Evolutionary conservation across 2,797 vertebrate genomes (phyloP).

Genomic region (Odontamblyopus rebecca): DNA sequence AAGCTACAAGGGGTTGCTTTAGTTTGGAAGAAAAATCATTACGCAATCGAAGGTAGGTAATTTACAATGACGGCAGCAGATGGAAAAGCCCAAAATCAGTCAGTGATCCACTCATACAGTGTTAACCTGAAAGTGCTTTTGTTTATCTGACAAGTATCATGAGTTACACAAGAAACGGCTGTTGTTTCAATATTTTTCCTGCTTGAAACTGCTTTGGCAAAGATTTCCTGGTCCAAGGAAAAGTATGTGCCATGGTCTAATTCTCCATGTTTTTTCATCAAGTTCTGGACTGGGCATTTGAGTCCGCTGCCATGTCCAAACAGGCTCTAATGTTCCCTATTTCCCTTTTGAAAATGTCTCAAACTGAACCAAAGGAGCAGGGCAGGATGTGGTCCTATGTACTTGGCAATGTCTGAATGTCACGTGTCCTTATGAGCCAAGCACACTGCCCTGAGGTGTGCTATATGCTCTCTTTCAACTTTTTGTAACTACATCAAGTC

Average conservation of each 20-base stretch:
- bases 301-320: slow-evolving; percentile 43
- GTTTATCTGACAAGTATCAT: slow-evolving; percentile 11
- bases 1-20: background rate
- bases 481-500: slow-evolving; percentile 38
- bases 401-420: slow-evolving; percentile 52
- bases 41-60: background rate
- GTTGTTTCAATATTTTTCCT: slow-evolving; percentile 11
- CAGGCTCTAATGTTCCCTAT: slow-evolving; percentile 35
- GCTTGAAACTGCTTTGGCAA: slow-evolving; percentile 4
- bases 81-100: background rate
- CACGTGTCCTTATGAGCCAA: slow-evolving; percentile 35
- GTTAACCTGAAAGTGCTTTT: background rate
- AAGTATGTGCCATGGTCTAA: slow-evolving; percentile 30
- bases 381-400: slow-evolving; percentile 68
- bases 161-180: slow-evolving; percentile 6
- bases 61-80: background rate
- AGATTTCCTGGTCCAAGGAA: slow-evolving; percentile 20
- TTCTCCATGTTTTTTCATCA: slow-evolving; percentile 26
- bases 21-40: background rate
- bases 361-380: slow-evolving; percentile 38
- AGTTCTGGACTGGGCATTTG: slow-evolving; percentile 29
- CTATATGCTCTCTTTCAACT: slow-evolving; percentile 43
- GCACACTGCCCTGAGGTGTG: slow-evolving; percentile 37
- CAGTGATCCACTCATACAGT: background rate
- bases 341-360: slow-evolving; percentile 42